Evolutionary conservation across 1,140 invertebrate genomes (phyloP), one percentile per base, ranked within the genome.

Genomic region (Saccostrea glomerata): DNA sequence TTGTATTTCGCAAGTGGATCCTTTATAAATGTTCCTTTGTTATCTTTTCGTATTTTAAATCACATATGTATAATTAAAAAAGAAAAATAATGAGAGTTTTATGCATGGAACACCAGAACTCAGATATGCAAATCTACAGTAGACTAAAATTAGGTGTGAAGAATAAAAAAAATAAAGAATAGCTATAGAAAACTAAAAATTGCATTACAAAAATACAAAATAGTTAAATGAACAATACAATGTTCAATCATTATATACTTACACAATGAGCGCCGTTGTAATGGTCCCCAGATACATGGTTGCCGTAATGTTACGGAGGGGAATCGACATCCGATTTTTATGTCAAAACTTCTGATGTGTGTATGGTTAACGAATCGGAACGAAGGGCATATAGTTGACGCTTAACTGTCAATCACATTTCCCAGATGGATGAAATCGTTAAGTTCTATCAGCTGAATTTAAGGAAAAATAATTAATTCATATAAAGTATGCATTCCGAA

Each of bases 291-390:
- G 70, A 77, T 36, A 25, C 70, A 77, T 77, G 70, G 23, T 77
- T 36, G 70, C 15, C 70, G 70, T 77, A 30, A 30, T 25, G 23
- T 77, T 30, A 25, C 30, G 25, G 30, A 77, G 70, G 70, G 13
- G 25, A 77, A 25, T 25, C 23, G 70, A 77, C 70, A 36, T 77
- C 70, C 25, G 70, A 77, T 36, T 77, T 63, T 77, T 77, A 77
- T 77, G 70, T 77, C 70, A 77, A 77, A 23, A 30, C 23, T 23
- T 30, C 25, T 77, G 70, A 77, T 36, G 15, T 15, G 30, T 30
- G 9, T 23, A 77, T 30, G 25, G 70, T 36, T 77, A 77, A 77
- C 70, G 70, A 77, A 77, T 77, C 70, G 70, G 70, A 77, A 77
- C 70, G 70, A 77, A 77, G 11, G 70, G 25, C 30, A 30, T 30